These are phyloP conservation scores for Druceiella hillmani DNA, from an alignment of 2,888 invertebrate genomes.

Conservation along the genomic window DNA sequence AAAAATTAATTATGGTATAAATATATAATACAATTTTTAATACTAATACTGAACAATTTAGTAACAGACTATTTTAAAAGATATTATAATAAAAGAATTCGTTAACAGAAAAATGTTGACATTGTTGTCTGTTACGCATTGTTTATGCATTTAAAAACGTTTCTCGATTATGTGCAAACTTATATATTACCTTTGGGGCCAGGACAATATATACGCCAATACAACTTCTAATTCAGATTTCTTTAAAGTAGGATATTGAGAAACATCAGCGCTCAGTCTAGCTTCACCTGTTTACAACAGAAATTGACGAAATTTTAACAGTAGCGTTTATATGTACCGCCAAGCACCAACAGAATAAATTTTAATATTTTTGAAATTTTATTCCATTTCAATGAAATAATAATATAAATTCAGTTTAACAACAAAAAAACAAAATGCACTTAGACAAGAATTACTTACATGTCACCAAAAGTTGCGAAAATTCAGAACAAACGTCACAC, in stretches of 20 bases:
- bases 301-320: constrained; percentile 7
- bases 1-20: constrained; percentile 17
- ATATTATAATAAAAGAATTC: too few relatives aligned
- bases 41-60: background rate
- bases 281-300: constrained; percentile 69
- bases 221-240: constrained; percentile 80
- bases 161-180: too few relatives aligned
- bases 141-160: too few relatives aligned
- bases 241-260: constrained; percentile 67
- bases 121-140: too few relatives aligned
- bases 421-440: constrained; percentile 28
- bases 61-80: too few relatives aligned
- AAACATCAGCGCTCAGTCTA: constrained; percentile 70
- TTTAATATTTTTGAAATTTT: too few relatives aligned
- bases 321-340: constrained; percentile 2
- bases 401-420: too few relatives aligned
- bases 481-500: constrained; percentile 95
- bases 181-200: constrained; percentile 88
- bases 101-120: too few relatives aligned
- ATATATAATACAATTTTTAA: background rate
- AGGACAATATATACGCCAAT: constrained; percentile 79
- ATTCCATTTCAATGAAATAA: too few relatives aligned
- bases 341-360: constrained; percentile 1
- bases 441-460: constrained; percentile 38
- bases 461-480: constrained; percentile 81